Evolutionary conservation across 2,113 vertebrate genomes (phyloP).

Genomic region (Tichodroma muraria): DNA sequence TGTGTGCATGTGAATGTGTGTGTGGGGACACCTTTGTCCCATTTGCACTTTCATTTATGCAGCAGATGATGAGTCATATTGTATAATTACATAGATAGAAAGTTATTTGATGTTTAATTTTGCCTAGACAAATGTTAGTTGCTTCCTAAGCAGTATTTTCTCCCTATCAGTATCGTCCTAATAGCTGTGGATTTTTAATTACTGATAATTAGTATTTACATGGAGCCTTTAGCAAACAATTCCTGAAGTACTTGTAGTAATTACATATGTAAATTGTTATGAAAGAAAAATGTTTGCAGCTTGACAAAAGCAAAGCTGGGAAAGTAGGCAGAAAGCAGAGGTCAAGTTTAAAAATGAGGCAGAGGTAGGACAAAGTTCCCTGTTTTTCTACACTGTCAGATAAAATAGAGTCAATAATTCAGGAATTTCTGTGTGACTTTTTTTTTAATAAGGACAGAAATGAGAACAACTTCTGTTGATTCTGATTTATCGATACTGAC

Average conservation of each 20-base stretch:
- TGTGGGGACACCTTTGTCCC: neutral
- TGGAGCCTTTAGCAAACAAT: constrained; percentile 76
- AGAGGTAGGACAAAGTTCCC: neutral
- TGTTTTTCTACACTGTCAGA: neutral
- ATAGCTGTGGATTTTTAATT: constrained; percentile 78
- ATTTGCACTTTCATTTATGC: neutral
- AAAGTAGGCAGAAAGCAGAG: neutral
- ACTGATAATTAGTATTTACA: constrained; percentile 84
- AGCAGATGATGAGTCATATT: constrained; percentile 40
- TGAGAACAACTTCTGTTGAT: neutral
- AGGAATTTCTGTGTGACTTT: neutral
- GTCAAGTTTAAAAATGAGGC: neutral
- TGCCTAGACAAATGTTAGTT: constrained; percentile 19
- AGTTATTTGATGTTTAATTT: constrained; percentile 64
- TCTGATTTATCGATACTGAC: neutral
- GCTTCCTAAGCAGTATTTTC: constrained; percentile 69
- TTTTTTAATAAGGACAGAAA: neutral
- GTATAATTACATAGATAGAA: constrained; percentile 55
- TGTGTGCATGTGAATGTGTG: too few species aligned
- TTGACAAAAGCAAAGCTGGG: constrained; percentile 25
- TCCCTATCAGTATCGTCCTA: constrained; percentile 69
- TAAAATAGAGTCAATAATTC: neutral
- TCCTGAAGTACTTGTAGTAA: constrained; percentile 73
- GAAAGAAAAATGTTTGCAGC: constrained; percentile 40
- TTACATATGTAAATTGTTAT: constrained; percentile 74